A percentile compares a stretch with the other conserved stretches of the same genome.
phyloP scores from a whole-genome alignment of 2,888 invertebrate species.

The Epistrophella euchroma region DNA sequence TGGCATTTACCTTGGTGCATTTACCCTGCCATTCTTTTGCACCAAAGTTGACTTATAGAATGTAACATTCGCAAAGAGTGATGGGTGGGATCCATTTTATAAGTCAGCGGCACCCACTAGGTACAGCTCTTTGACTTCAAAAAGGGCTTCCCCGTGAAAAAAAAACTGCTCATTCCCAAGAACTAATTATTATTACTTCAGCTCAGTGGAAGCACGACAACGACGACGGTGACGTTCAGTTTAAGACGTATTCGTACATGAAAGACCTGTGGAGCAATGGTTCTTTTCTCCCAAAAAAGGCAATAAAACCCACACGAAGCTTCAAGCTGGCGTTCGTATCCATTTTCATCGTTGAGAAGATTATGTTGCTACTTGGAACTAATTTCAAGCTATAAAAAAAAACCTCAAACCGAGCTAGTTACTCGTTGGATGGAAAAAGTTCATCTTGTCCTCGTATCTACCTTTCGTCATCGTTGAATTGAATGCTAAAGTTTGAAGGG shows the following conservation, averaged over 20 bases:
- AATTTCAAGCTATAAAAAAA: conserved; percentile 15
- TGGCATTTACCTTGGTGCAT: conserved; percentile 21
- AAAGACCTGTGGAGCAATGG: conserved; percentile 10
- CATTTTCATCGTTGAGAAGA: conserved; percentile 11
- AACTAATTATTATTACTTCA: conserved; percentile 32
- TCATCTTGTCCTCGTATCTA: conserved; percentile 15
- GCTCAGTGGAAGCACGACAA: conserved; percentile 7
- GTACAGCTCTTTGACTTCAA: conserved; percentile 17
- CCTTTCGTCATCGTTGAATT: conserved; percentile 7
- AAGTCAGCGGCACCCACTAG: conserved; percentile 15
- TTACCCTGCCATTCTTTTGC: background rate
- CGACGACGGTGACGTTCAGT: background rate
- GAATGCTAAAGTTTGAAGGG: conserved; percentile 23
- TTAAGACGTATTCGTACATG: background rate
- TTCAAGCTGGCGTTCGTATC: background rate
- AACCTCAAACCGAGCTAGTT: background rate
- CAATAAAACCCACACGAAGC: conserved; percentile 11
- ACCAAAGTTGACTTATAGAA: conserved; percentile 6
- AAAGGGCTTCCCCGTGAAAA: background rate
- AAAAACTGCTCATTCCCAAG: background rate
- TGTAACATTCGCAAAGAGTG: background rate
- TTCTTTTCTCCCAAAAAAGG: background rate
- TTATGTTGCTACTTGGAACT: conserved; percentile 28
- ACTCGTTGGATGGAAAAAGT: conserved; percentile 3
- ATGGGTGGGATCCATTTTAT: background rate